Percentiles rank a stretch among this genome's conserved stretches.
phyloP scores from a whole-genome alignment of 2,888 invertebrate species.

The Neoaliturus tenellus region DNA sequence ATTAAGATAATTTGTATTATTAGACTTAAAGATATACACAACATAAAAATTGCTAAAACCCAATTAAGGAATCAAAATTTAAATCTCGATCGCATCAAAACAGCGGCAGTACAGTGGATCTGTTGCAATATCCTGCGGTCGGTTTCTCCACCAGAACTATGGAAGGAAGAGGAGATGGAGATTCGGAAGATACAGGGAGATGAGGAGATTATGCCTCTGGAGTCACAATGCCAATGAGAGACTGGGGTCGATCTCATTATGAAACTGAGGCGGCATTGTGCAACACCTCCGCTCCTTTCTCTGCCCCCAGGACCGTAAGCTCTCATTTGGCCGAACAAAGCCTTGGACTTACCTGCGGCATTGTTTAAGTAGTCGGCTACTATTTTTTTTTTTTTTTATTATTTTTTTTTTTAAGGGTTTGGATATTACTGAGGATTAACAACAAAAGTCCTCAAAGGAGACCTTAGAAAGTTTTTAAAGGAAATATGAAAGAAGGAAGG shows the following conservation, averaged over 20 bases:
- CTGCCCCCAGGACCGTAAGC: not conserved
- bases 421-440: no score
- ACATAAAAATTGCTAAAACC: no score
- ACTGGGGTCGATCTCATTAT: not conserved
- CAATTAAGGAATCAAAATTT: no score
- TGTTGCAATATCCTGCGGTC: not conserved
- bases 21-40: no score
- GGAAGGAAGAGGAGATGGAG: not conserved
- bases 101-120: not conserved
- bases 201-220: not conserved
- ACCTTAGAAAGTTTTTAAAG: no score
- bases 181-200: not conserved
- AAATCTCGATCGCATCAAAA: no score
- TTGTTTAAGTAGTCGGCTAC: no score
- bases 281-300: slow-evolving; percentile 5
- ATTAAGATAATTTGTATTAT: no score
- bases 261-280: slow-evolving; percentile 1
- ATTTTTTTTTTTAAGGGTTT: no score
- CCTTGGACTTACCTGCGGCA: not conserved
- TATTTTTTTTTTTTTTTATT: no score
- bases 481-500: no score
- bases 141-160: not conserved
- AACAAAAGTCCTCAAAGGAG: no score
- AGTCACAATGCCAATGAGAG: not conserved
- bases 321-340: not conserved